These are phyloP conservation scores for Lytechinus variegatus DNA, from an alignment of 35 echinoderm and acorn worm species.

Conservation along the genomic window DNA sequence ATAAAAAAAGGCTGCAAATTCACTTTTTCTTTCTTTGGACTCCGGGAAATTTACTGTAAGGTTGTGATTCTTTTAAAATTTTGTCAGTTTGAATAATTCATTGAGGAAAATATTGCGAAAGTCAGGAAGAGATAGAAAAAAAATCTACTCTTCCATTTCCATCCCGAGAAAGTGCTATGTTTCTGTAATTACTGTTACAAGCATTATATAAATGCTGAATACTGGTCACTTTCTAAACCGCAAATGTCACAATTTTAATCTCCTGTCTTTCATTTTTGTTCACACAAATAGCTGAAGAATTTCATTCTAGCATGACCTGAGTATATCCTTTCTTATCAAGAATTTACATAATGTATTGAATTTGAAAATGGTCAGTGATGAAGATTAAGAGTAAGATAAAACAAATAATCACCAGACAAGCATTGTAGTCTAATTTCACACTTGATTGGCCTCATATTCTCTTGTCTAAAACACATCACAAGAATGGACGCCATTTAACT, in stretches of 20 bases:
- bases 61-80: neutral
- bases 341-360: neutral
- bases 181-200: neutral
- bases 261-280: too few species aligned
- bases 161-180: neutral
- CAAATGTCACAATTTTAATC: too few species aligned
- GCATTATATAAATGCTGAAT: neutral
- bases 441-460: neutral
- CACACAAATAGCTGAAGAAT: neutral
- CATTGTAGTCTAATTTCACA: neutral
- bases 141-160: neutral
- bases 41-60: neutral
- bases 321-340: neutral
- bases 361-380: neutral
- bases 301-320: neutral
- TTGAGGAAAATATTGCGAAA: too few species aligned
- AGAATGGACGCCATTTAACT: neutral
- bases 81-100: neutral
- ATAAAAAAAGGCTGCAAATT: constrained; percentile 2
- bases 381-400: neutral
- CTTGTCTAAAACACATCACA: neutral
- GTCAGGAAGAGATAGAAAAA: neutral
- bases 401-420: neutral
- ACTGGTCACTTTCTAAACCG: neutral
- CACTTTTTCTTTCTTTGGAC: neutral